A percentile compares a stretch with the other conserved stretches of the same genome.
Evolutionary conservation across 2,797 vertebrate species (phyloP).

Genomic region (Sebastes steindachneri): DNA sequence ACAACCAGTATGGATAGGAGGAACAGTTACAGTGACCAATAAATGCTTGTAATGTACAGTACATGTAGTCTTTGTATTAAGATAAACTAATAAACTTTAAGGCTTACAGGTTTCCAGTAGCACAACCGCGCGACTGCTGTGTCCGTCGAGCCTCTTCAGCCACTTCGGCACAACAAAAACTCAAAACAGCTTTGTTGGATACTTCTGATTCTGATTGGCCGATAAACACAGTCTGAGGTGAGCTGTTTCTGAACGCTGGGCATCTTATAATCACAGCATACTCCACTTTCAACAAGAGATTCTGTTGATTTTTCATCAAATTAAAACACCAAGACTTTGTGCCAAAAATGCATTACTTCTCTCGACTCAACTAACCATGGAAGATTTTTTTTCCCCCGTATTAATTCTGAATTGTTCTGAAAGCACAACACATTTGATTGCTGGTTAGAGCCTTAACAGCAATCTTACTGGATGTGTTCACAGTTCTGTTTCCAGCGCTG

Average conservation of each 20-base stretch:
- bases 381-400: background rate
- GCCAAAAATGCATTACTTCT: conserved; percentile 4
- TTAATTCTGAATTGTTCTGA: conserved; percentile 2
- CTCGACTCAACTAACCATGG: background rate
- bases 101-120: background rate
- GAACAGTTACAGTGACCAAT: background rate
- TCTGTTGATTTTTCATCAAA: conserved; percentile 13
- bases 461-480: conserved; percentile 13
- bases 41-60: background rate
- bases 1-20: background rate
- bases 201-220: conserved; percentile 6
- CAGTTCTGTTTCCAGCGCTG: background rate
- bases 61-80: background rate
- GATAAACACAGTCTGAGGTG: background rate
- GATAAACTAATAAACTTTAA: background rate
- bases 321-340: background rate
- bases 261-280: conserved; percentile 30
- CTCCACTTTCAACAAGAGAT: conserved; percentile 2
- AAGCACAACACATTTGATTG: conserved; percentile 18
- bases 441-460: conserved; percentile 12
- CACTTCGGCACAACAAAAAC: background rate
- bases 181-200: background rate
- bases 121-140: background rate
- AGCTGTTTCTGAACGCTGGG: background rate
- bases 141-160: too few relatives aligned